Evolutionary conservation across 2,113 vertebrate species (phyloP), one percentile per base, ranked within the genome.

Genomic region (Brachypteracias leptosomus): DNA sequence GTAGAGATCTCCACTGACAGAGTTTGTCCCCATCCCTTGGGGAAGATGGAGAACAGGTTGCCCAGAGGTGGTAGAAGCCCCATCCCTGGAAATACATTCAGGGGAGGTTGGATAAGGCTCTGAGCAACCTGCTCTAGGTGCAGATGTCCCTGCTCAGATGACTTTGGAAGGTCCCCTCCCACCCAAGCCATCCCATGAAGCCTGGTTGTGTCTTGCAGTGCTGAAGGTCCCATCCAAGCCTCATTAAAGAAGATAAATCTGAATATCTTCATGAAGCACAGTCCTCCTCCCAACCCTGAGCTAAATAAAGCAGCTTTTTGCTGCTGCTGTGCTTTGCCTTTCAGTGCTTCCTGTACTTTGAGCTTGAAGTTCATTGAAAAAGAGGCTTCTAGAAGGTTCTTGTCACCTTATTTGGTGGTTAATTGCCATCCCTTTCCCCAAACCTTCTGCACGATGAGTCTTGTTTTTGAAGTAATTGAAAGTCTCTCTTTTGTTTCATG

Each of bases 401-500:
- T 96, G 92, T 94, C 96, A 97, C 95, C 96, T 96, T 96, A 92
- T 95, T 84, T 93, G 88, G 91, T 93, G 96, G 88, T 97, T 97
- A 97, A 97, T 97, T 97, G 97, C 93, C 95, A 33, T 97, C 97
- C 88, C 96, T 95, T 93, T 96, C 67, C 96, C 82, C 3, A 96
- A 96, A 92, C 93, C 92, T 81, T 88, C 90, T 92, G 96, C 95
- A 61, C 95, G 71, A 46, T 14, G 96, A 93, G 93, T 95, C 96
- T 70, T 80, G 95, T 96, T 97, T 97, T 97, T 97, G 96, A 97
- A 97, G 96, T 97, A 91, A 94, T 92, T 97, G 97, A 96, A 96
- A 97, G 96, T 96, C 97, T 96, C 95, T 96, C 95, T 96, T n/a
- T 93, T 95, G 96, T 97, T 97, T 97, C 95, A 97, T 97, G 97